Conservation (phyloP, 2,113 vertebrate genomes). For the Panurus biarmicus region DNA sequence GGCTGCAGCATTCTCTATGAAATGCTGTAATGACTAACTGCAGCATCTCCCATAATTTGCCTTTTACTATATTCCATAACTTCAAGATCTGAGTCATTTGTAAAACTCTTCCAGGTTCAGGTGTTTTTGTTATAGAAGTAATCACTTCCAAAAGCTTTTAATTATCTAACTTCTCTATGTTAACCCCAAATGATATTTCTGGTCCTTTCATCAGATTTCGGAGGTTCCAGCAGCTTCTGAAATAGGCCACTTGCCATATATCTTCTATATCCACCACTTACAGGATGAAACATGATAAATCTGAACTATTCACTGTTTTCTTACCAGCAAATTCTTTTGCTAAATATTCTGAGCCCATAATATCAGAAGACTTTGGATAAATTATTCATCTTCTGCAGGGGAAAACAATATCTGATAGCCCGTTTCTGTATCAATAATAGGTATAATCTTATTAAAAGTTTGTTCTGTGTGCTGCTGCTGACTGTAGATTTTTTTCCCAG, state of each 20-base stretch:
- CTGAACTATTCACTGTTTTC: not conserved
- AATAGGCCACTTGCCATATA: not conserved
- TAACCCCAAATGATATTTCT: not conserved
- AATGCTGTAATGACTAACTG: conserved; percentile 12
- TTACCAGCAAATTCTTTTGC: not conserved
- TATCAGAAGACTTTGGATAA: not conserved
- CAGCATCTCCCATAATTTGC: conserved; percentile 2
- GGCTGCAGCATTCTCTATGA: not conserved
- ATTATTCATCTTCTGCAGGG: not conserved
- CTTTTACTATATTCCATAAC: not conserved
- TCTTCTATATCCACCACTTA: not conserved
- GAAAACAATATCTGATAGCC: not conserved
- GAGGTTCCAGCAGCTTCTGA: not conserved
- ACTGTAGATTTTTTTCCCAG: not conserved
- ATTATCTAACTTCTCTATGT: not conserved
- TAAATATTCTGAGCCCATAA: not conserved
- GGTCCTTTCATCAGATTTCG: not conserved
- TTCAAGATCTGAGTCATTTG: not conserved
- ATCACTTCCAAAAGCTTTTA: not conserved
- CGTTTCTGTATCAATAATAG: not conserved
- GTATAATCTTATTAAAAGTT: not conserved
- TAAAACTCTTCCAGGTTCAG: not conserved
- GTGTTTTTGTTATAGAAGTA: not conserved
- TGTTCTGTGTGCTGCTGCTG: not conserved
- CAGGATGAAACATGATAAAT: not conserved